phyloP scores from a whole-genome alignment of 2,797 vertebrate genomes.

The Rhinogobio ventralis region DNA sequence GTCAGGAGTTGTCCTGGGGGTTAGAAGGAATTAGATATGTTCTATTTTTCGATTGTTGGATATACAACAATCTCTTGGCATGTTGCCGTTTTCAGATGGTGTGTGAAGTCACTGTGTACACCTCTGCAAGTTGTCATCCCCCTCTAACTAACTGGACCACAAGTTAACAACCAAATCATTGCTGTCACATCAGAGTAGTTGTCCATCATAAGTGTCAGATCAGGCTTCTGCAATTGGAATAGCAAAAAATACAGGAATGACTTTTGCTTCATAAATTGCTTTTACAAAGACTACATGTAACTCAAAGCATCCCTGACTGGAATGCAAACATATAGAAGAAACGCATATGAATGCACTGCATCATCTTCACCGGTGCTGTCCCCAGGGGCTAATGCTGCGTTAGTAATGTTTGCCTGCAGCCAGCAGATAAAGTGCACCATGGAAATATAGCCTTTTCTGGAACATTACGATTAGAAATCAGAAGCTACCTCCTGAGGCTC shows the following conservation, averaged over 20 bases:
- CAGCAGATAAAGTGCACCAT: slow-evolving; percentile 25
- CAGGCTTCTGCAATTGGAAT: neutral
- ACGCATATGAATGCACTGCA: slow-evolving; percentile 5
- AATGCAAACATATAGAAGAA: slow-evolving; percentile 5
- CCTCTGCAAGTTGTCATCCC: neutral
- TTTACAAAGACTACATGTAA: neutral
- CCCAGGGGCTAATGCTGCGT: slow-evolving; percentile 21
- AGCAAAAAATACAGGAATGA: neutral
- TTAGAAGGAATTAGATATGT: neutral
- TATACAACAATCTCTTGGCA: neutral
- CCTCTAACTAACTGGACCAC: neutral
- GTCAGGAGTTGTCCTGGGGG: neutral
- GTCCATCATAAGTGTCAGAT: neutral
- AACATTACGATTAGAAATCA: slow-evolving; percentile 35
- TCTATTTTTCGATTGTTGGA: neutral
- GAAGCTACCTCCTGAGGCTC: slow-evolving; percentile 23
- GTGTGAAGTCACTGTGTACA: neutral
- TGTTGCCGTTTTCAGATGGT: neutral
- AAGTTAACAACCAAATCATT: neutral
- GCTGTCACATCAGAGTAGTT: neutral
- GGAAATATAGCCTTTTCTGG: slow-evolving; percentile 35
- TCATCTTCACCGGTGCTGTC: slow-evolving; percentile 1
- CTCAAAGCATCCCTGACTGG: neutral
- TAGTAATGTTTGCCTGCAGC: slow-evolving; percentile 31
- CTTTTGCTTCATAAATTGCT: neutral